These are phyloP conservation scores for Sisyra nigra DNA, from an alignment of 2,888 invertebrate genomes.

Conservation along the genomic window DNA sequence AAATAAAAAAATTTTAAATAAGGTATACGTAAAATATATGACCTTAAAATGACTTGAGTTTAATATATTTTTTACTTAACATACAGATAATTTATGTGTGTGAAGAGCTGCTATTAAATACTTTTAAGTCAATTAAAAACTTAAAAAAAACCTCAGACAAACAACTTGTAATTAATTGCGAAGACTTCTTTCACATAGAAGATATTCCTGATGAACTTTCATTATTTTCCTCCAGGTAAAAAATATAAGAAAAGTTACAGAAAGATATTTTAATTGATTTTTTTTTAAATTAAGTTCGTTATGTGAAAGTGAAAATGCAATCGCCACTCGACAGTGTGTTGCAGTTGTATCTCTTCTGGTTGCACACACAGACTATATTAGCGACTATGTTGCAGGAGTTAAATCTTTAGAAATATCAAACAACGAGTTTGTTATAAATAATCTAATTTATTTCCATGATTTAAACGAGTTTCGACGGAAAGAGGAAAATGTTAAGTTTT, in stretches of 20 bases:
- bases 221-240: slow-evolving; percentile 1
- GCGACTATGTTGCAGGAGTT: background rate
- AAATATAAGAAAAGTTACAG: background rate
- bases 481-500: too few species aligned
- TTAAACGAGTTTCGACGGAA: too few species aligned
- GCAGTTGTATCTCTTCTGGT: background rate
- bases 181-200: background rate
- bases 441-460: too few species aligned
- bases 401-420: background rate
- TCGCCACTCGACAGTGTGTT: background rate
- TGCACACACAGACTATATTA: background rate
- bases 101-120: background rate
- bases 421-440: background rate
- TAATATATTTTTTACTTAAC: background rate
- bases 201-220: background rate
- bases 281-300: background rate
- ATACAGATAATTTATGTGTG: background rate
- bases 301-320: background rate
- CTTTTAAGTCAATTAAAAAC: background rate
- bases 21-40: background rate
- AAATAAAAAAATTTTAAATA: background rate
- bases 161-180: background rate
- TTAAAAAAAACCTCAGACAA: slow-evolving; percentile 1
- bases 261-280: background rate
- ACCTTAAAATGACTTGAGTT: background rate